phyloP scores from a whole-genome alignment of 53 echinoderm and acorn worm species.

The Patiria pectinifera region DNA sequence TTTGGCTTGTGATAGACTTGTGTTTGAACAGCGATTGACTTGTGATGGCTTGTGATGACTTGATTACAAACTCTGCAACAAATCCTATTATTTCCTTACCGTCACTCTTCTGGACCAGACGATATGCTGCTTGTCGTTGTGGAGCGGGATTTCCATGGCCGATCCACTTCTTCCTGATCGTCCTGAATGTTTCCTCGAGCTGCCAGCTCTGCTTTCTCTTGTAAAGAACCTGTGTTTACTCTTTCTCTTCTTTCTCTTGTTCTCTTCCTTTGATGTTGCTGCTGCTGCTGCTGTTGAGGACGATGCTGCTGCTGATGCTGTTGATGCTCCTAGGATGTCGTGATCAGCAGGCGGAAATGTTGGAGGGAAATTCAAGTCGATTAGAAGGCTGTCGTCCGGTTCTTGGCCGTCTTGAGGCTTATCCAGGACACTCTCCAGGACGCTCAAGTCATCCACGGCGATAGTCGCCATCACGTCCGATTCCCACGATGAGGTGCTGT shows the following conservation, averaged over 20 bases:
- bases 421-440: constrained; percentile 45
- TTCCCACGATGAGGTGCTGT: constrained; percentile 55
- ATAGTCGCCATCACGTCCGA: constrained; percentile 58
- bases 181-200: neutral
- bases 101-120: constrained; percentile 58
- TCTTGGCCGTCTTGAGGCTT: neutral
- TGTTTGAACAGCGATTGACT: neutral
- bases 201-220: neutral
- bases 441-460: constrained; percentile 6
- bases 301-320: neutral
- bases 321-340: neutral
- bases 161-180: neutral
- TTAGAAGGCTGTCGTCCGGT: neutral
- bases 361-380: neutral
- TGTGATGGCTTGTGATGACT: neutral
- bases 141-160: neutral
- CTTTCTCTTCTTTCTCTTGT: neutral
- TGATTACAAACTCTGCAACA: neutral
- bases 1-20: neutral
- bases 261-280: neutral
- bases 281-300: neutral
- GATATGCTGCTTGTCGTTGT: constrained; percentile 2
- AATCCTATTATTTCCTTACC: neutral
- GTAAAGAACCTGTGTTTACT: neutral
- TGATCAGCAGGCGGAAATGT: neutral